Conservation (phyloP, 2,797 vertebrate genomes). For the Gallinago nigripennis region DNA sequence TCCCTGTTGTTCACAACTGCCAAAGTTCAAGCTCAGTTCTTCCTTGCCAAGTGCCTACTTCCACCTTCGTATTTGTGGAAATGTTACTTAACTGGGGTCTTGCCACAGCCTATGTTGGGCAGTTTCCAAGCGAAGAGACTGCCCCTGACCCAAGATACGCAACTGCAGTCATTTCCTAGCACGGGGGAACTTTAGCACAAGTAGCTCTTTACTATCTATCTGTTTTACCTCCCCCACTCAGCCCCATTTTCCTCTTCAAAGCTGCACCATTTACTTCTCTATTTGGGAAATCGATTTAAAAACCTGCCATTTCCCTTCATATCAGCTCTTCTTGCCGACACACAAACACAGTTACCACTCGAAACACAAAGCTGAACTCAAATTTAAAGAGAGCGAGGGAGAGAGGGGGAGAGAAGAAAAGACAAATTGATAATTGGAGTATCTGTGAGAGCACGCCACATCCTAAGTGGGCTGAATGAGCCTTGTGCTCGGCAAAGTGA, state of each 20-base stretch:
- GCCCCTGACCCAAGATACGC: neutral
- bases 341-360: neutral
- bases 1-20: neutral
- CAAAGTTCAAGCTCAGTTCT: neutral
- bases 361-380: neutral
- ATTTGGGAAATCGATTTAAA: neutral
- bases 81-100: neutral
- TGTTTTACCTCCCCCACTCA: neutral
- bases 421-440: neutral
- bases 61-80: neutral
- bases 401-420: neutral
- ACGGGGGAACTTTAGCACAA: neutral
- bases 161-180: neutral
- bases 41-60: neutral
- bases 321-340: neutral
- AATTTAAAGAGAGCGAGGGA: neutral
- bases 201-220: neutral
- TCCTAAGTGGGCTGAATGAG: fast-evolving
- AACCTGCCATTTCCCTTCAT: neutral
- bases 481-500: neutral
- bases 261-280: neutral
- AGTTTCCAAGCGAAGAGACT: neutral
- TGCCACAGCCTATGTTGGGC: neutral
- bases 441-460: neutral
- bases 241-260: neutral